phyloP scores from a whole-genome alignment of 1,140 invertebrate species.

The Drosophila rhopaloa region DNA sequence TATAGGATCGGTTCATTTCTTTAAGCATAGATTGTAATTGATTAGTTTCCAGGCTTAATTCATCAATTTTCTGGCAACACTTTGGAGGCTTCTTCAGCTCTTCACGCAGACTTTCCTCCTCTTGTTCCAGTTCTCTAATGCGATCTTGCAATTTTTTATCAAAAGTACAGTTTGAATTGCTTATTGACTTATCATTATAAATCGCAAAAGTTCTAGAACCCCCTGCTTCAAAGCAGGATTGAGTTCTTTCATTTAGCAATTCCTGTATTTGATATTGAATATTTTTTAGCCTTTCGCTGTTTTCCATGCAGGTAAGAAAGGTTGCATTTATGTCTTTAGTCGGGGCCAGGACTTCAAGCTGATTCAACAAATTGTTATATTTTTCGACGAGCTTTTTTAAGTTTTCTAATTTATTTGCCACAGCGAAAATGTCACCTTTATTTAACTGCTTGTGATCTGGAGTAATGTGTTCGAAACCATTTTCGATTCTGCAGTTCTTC shows the following conservation, averaged over 20 bases:
- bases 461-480: not conserved
- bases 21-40: not conserved
- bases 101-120: not conserved
- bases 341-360: too few relatives aligned
- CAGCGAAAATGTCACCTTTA: not conserved
- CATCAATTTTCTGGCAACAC: constrained; percentile 21
- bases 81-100: not conserved
- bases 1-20: constrained; percentile 5
- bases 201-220: too few relatives aligned
- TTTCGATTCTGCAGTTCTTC: not conserved
- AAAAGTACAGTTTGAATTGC: not conserved
- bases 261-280: not conserved
- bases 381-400: not conserved
- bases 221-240: not conserved
- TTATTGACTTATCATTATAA: not conserved
- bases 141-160: too few relatives aligned
- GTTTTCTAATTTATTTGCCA: not conserved
- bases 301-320: not conserved
- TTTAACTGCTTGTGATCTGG: too few relatives aligned
- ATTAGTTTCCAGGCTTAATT: not conserved
- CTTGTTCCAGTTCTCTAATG: not conserved
- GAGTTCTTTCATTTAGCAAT: not conserved
- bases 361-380: too few relatives aligned
- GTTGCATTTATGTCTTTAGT: not conserved
- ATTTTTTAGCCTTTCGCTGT: not conserved